phyloP scores from a whole-genome alignment of 1,140 invertebrate species.

The Ceratina calcarata region DNA sequence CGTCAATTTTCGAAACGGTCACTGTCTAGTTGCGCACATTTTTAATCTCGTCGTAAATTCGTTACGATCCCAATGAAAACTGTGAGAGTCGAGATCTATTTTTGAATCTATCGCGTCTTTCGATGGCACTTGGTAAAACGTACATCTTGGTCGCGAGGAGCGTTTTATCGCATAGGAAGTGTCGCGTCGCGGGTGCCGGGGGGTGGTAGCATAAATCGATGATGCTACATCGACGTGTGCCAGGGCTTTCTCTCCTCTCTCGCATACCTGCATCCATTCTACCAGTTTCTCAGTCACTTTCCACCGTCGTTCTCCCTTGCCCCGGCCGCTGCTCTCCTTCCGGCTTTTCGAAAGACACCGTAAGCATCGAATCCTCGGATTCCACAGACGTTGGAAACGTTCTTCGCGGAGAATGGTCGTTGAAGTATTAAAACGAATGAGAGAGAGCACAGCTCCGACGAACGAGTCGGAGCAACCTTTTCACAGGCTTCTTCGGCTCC shows the following conservation, averaged over 20 bases:
- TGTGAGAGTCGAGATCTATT: too few species aligned
- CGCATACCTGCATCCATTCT: constrained; percentile 34
- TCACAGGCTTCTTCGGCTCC: constrained; percentile 50
- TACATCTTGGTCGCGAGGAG: background rate
- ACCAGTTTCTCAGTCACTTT: constrained; percentile 16
- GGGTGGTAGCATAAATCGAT: constrained; percentile 30
- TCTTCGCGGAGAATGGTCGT: constrained; percentile 42
- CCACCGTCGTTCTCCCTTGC: background rate
- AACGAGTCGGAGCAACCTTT: constrained; percentile 37
- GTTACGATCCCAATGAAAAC: too few species aligned
- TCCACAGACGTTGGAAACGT: constrained; percentile 46
- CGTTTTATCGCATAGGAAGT: constrained; percentile 21
- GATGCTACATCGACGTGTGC: constrained; percentile 40
- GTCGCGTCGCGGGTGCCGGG: background rate
- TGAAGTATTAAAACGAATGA: constrained; percentile 47
- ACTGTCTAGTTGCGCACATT: too few species aligned
- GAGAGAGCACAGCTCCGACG: background rate
- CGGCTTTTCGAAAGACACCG: background rate
- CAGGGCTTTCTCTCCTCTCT: background rate
- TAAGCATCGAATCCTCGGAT: constrained; percentile 31
- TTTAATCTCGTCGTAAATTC: too few species aligned
- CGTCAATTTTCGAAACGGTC: background rate
- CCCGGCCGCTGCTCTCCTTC: background rate
- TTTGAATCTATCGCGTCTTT: background rate
- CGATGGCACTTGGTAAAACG: constrained; percentile 22